Percentiles rank a stretch among this genome's conserved stretches.
phyloP scores from a whole-genome alignment of 2,113 vertebrate genomes.

The Clarias macrocephalus region DNA sequence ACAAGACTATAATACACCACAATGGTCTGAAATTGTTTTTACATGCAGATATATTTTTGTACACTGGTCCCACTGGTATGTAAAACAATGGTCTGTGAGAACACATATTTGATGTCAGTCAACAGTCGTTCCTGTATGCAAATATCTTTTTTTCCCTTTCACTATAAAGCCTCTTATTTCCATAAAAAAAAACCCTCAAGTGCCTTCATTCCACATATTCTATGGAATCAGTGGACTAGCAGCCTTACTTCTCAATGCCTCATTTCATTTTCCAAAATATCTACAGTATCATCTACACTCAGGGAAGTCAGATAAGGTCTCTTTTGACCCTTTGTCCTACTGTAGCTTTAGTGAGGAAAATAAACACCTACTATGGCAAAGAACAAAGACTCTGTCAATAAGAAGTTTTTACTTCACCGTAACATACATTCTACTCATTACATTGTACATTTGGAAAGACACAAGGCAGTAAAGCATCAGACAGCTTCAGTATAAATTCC shows the following conservation, averaged over 20 bases:
- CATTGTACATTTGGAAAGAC: neutral
- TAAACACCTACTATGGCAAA: neutral
- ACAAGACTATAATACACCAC: neutral
- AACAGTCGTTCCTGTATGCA: neutral
- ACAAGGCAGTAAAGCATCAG: neutral
- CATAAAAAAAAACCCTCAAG: neutral
- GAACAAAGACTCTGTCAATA: neutral
- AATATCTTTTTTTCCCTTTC: neutral
- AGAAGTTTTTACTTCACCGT: neutral
- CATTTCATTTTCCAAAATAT: neutral
- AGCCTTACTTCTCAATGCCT: neutral
- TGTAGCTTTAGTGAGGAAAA: neutral
- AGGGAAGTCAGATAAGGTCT: neutral
- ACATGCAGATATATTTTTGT: neutral
- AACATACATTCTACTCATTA: neutral
- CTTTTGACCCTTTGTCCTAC: neutral
- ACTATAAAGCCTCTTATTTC: neutral
- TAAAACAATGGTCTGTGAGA: neutral
- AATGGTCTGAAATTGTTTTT: neutral
- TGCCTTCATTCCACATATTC: neutral
- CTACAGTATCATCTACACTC: too few relatives aligned
- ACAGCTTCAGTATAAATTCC: neutral
- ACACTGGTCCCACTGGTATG: neutral
- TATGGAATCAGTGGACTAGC: neutral
- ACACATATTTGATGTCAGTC: neutral